These are phyloP conservation scores for Hypocryptadius cinnamomeus DNA, from an alignment of 2,113 vertebrate species.

Conservation along the genomic window DNA sequence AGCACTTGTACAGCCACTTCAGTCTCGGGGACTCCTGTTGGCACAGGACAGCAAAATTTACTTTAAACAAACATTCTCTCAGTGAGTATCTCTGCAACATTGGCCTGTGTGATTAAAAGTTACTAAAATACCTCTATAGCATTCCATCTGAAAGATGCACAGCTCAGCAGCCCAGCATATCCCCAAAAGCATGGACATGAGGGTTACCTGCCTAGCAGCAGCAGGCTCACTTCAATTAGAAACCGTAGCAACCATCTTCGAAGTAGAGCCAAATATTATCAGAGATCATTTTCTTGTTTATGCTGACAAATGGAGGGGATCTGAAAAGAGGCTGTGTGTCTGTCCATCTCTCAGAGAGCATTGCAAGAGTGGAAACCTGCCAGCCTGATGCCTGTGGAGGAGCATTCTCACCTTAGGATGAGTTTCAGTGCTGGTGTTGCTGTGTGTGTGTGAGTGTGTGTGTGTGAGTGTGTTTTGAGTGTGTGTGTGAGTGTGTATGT, in stretches of 20 bases:
- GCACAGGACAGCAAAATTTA: not conserved
- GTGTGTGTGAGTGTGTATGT: too few relatives aligned
- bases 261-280: not conserved
- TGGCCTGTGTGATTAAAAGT: not conserved
- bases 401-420: not conserved
- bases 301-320: not conserved
- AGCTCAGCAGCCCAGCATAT: not conserved
- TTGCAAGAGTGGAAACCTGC: not conserved
- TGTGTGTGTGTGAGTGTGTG: not conserved
- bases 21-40: not conserved
- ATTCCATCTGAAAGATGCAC: not conserved
- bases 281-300: not conserved
- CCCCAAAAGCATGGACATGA: not conserved
- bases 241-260: not conserved
- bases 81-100: not conserved
- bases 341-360: not conserved
- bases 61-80: not conserved
- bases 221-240: not conserved
- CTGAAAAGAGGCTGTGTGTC: not conserved
- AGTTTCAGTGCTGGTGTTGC: not conserved
- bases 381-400: not conserved
- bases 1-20: not conserved
- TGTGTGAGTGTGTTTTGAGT: too few relatives aligned
- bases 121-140: not conserved
- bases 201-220: not conserved